Base-by-base conservation (phyloP, 37 sponge, comb jelly and placozoan genomes). In the Halisarca cf. caerulea region DNA sequence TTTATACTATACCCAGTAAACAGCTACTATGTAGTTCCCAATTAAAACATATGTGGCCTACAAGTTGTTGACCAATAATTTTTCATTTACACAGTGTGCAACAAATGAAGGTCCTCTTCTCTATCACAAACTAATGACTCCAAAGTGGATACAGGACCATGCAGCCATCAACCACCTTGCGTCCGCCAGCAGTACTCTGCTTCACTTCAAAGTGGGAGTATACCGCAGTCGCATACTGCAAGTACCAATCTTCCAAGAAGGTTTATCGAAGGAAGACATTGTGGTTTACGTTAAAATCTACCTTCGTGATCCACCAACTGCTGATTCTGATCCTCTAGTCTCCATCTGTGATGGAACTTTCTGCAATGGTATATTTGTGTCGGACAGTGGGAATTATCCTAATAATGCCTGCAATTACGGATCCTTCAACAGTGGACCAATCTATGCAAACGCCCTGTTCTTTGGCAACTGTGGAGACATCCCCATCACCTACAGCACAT, bases 101-200 rank as follows among this genome's bases (percentile, higher is more conserved):
- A 11, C 51, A 47, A 47, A 11, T 11, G 11, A 47, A 47, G 51
- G 51, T 14, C 69, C 69, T 27, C 7, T 68, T 17, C 77, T 74
- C 24, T 74, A 74, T 14, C 24, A 40, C 42, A 74, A 74, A 6
- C 38, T 74, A 25, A 74, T 74, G 77, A 43, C 42, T 21, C 24
- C 77, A 40, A 21, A 74, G 42, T 74, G 77, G 77, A n/a, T 74
- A 37, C 45, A 6, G 45, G 77, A 74, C 8, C 77, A 74, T 40
- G 77, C 77, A 4, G 24, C 44, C 23, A 23, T 74, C 77, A 41
- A 18, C 25, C 1, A 24, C 1, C 77, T 74, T 37, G 36, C 6
- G 15, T n/a, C 21, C 18, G 25, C 77, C 24, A n/a, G 23, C 24
- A 37, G 42, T 41, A 7, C 45, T 2, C 18, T 39, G 18, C 5